Percentiles rank a stretch among this genome's conserved stretches.
These are phyloP conservation scores for Tichodroma muraria DNA, from an alignment of 2,113 vertebrate species.

Conservation along the genomic window DNA sequence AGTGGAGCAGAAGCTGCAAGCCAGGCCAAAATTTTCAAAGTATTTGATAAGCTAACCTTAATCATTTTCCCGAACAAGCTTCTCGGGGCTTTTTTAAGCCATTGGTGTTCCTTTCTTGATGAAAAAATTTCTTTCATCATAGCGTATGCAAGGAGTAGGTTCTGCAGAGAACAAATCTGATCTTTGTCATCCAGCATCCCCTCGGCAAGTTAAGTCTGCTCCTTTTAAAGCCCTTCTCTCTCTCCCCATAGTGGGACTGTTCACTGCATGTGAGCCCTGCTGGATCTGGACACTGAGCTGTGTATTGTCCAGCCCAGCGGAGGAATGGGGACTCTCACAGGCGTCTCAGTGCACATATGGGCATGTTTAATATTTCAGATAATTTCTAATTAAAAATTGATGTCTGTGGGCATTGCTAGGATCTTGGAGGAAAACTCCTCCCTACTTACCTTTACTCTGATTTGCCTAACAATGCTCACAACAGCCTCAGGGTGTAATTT, in stretches of 20 bases:
- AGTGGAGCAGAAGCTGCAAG: not conserved
- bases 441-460: not conserved
- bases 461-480: slow-evolving; percentile 56
- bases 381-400: slow-evolving; percentile 54
- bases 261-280: not conserved
- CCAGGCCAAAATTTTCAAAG: not conserved
- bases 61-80: not conserved
- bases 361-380: not conserved
- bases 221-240: not conserved
- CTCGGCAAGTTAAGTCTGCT: not conserved
- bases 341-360: not conserved
- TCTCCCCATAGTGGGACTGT: not conserved
- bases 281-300: not conserved
- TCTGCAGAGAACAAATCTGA: not conserved
- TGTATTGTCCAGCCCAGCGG: not conserved
- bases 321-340: not conserved
- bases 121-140: not conserved
- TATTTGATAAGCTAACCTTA: not conserved
- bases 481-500: slow-evolving; percentile 45
- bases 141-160: not conserved
- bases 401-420: slow-evolving; percentile 19
- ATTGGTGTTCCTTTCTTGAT: not conserved
- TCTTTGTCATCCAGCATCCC: not conserved
- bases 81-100: not conserved
- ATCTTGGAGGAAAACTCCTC: not conserved